Evolutionary conservation across 2,888 invertebrate species (phyloP).

Genomic region (Thecocarcelia acutangulata): DNA sequence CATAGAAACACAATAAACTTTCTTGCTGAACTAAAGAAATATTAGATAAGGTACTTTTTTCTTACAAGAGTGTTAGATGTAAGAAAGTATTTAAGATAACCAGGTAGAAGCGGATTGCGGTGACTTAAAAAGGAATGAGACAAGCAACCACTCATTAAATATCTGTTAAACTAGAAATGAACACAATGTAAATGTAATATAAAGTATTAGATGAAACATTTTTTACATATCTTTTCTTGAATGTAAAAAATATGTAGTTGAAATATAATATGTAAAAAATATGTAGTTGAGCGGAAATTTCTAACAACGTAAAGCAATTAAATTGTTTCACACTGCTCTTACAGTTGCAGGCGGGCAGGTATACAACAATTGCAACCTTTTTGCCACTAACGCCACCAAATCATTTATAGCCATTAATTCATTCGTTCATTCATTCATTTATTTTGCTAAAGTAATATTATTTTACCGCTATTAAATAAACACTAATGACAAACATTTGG

Average conservation of each 20-base stretch:
- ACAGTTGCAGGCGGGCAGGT: neutral
- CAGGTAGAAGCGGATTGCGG: neutral
- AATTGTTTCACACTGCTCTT: neutral
- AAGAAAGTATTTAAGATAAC: slow-evolving; percentile 3
- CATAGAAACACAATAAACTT: slow-evolving; percentile 28
- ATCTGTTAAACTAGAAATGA: neutral
- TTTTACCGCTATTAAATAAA: slow-evolving; percentile 38
- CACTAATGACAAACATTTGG: slow-evolving; percentile 23
- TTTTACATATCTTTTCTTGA: neutral
- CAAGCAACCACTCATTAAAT: neutral
- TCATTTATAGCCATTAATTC: slow-evolving; percentile 1
- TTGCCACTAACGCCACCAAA: neutral
- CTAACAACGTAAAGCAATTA: slow-evolving; percentile 2
- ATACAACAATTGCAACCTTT: neutral
- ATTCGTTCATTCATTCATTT: neutral
- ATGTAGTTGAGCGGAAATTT: too few relatives aligned
- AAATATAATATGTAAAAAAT: neutral
- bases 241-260: neutral
- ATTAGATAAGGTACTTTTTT: neutral
- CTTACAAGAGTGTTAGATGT: neutral
- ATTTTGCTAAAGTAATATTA: slow-evolving; percentile 14
- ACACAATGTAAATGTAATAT: neutral
- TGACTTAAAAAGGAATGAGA: neutral
- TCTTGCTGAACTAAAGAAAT: neutral
- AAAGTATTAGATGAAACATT: too few relatives aligned